Percentiles rank a stretch among this genome's conserved stretches.
Conservation (phyloP, 2,113 vertebrate genomes). For the Rhagologus leucostigma region DNA sequence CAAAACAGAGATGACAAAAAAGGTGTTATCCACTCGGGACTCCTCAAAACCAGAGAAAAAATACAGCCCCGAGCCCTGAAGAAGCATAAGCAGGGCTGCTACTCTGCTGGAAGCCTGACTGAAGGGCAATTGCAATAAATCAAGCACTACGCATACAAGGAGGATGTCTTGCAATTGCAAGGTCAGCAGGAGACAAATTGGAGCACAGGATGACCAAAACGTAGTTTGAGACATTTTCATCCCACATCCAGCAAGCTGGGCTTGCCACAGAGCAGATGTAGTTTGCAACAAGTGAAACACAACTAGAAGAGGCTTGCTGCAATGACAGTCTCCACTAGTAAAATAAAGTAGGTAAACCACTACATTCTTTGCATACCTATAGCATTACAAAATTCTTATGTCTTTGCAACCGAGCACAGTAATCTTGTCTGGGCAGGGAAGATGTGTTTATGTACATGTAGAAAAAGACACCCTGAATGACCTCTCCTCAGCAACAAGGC, state of each 20-base stretch:
- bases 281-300: background rate
- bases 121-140: background rate
- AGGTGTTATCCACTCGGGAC: background rate
- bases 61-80: background rate
- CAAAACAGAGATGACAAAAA: background rate
- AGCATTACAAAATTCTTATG: background rate
- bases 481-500: background rate
- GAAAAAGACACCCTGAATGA: background rate
- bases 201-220: background rate
- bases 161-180: background rate
- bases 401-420: background rate
- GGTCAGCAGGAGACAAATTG: background rate
- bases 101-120: background rate
- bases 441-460: background rate
- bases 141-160: background rate
- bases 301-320: background rate
- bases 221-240: background rate
- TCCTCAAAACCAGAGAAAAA: background rate
- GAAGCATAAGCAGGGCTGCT: background rate
- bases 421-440: background rate
- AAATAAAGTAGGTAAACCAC: background rate
- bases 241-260: background rate
- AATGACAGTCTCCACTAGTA: background rate
- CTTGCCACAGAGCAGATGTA: background rate
- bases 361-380: background rate